phyloP scores from a whole-genome alignment of 2,888 invertebrate species.

The Baronia brevicornis region DNA sequence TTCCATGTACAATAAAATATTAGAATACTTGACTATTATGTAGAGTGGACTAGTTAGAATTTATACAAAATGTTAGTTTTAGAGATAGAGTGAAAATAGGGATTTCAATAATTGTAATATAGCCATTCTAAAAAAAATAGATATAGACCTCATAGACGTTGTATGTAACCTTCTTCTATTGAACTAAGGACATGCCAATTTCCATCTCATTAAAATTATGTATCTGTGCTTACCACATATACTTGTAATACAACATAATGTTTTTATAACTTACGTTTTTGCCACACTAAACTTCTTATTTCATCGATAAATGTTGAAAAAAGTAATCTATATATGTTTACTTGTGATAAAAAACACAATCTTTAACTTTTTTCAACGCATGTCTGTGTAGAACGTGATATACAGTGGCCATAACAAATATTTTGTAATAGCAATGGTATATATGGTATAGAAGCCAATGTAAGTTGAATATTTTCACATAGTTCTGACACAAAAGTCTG shows the following conservation, averaged over 20 bases:
- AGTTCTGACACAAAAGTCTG: too few relatives aligned
- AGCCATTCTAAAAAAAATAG: constrained; percentile 47
- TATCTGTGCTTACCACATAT: constrained; percentile 19
- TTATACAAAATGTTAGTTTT: constrained; percentile 68
- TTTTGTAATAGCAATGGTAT: constrained; percentile 12
- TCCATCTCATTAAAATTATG: constrained; percentile 19
- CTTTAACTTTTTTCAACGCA: constrained; percentile 25
- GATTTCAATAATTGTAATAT: constrained; percentile 57
- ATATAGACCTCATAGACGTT: constrained; percentile 46
- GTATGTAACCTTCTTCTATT: constrained; percentile 42
- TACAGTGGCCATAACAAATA: constrained; percentile 52
- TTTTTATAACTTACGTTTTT: constrained; percentile 17
- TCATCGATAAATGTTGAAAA: too few relatives aligned
- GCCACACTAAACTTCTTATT: too few relatives aligned
- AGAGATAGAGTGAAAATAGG: constrained; percentile 61
- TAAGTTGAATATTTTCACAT: constrained; percentile 8
- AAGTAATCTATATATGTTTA: too few relatives aligned
- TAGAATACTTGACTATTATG: constrained; percentile 62
- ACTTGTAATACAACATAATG: constrained; percentile 13
- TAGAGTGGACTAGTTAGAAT: constrained; percentile 65
- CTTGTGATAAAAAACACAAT: too few relatives aligned
- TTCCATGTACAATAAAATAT: constrained; percentile 73
- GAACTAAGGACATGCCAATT: constrained; percentile 35
- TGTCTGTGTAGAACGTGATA: constrained; percentile 53
- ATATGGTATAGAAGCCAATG: constrained; percentile 8